phyloP scores from a whole-genome alignment of 2,888 invertebrate genomes.

The Machimus atricapillus region DNA sequence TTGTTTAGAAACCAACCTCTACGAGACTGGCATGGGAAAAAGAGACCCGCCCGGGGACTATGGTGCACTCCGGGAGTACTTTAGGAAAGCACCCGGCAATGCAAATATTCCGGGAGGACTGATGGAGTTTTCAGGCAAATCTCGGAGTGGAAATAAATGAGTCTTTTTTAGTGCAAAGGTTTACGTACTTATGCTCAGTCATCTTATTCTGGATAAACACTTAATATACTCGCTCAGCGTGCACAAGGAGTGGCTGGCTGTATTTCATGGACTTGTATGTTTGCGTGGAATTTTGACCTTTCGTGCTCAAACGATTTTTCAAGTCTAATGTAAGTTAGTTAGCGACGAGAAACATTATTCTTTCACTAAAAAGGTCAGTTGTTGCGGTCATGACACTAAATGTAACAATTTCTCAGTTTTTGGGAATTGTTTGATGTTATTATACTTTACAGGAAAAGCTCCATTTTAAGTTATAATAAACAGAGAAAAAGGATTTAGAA shows the following conservation, averaged over 20 bases:
- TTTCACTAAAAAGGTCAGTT: not conserved
- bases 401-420: not conserved
- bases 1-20: not conserved
- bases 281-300: not conserved
- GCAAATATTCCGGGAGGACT: not conserved
- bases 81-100: not conserved
- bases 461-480: too few relatives aligned
- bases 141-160: not conserved
- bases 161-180: not conserved
- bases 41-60: not conserved
- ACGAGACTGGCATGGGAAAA: not conserved
- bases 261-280: not conserved
- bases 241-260: not conserved
- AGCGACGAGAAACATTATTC: not conserved
- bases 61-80: not conserved
- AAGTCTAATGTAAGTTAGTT: not conserved
- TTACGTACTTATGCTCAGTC: not conserved
- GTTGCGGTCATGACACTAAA: not conserved
- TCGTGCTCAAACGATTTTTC: not conserved
- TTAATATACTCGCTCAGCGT: not conserved
- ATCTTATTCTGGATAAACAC: not conserved
- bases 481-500: too few relatives aligned
- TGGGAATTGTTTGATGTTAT: not conserved
- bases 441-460: not conserved
- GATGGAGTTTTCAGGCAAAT: not conserved